These are phyloP conservation scores for Macrochelys suwanniensis DNA, from an alignment of 2,797 vertebrate species.

Conservation along the genomic window DNA sequence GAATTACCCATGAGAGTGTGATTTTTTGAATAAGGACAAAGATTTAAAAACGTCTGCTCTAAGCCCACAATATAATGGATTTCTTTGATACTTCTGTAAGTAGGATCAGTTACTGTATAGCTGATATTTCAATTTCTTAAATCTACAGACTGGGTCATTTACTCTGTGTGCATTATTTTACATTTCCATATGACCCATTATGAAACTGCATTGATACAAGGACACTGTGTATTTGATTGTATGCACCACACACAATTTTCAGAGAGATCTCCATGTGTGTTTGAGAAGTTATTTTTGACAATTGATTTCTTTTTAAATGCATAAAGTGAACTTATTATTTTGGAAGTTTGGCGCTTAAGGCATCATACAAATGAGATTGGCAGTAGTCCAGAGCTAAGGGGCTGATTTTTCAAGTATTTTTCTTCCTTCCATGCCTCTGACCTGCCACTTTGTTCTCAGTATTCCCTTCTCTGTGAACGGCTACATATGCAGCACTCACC, in stretches of 20 bases:
- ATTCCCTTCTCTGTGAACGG: background rate
- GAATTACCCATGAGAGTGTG: background rate
- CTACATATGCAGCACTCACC: background rate
- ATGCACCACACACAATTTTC: background rate
- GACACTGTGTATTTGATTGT: background rate
- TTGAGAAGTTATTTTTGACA: constrained; percentile 34
- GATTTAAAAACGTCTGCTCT: background rate
- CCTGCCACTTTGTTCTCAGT: background rate
- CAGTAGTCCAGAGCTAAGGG: background rate
- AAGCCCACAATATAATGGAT: background rate
- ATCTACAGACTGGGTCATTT: background rate
- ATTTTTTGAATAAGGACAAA: background rate
- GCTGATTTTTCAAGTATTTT: background rate
- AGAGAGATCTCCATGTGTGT: background rate
- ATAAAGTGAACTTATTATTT: background rate
- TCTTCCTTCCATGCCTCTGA: background rate
- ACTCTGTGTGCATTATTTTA: fast-evolving
- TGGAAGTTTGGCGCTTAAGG: constrained; percentile 12
- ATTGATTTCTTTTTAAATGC: background rate
- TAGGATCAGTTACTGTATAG: background rate
- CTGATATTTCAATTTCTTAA: background rate
- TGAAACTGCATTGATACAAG: background rate
- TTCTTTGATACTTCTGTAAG: background rate
- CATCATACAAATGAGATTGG: background rate
- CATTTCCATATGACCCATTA: background rate